phyloP scores from a whole-genome alignment of 2,113 vertebrate genomes.

The Lampris incognitus region DNA sequence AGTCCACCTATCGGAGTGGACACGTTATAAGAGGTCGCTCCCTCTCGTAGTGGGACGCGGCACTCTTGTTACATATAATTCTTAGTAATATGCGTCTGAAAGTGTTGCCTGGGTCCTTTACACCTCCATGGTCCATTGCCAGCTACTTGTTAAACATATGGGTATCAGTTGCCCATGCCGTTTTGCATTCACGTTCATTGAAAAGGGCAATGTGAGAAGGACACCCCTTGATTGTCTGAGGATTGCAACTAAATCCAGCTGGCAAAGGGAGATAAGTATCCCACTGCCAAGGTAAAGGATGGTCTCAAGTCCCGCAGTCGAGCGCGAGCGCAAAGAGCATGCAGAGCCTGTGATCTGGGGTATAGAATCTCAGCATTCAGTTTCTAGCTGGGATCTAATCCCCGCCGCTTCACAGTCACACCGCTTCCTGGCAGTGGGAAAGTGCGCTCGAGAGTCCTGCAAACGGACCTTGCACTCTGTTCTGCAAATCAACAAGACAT shows the following conservation, averaged over 20 bases:
- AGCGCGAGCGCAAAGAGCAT: slow-evolving; percentile 41
- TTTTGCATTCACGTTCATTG: slow-evolving; percentile 46
- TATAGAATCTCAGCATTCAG: slow-evolving; percentile 34
- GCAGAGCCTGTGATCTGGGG: slow-evolving; percentile 36
- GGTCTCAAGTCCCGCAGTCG: slow-evolving; percentile 13
- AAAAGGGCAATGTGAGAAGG: background rate
- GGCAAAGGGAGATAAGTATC: slow-evolving; percentile 29
- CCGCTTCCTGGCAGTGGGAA: no score
- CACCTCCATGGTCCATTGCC: background rate
- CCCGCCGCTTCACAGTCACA: no score
- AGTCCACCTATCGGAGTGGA: no score
- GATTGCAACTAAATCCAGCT: slow-evolving; percentile 70
- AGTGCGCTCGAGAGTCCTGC: no score
- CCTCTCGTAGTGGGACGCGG: no score
- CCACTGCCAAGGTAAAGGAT: slow-evolving; percentile 31
- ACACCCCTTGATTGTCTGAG: slow-evolving; percentile 57
- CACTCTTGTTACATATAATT: no score
- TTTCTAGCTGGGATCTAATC: no score
- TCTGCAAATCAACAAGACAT: no score
- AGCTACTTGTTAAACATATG: slow-evolving; percentile 8
- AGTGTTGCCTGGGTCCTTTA: background rate
- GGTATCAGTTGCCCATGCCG: slow-evolving; percentile 34
- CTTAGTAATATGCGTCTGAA: background rate
- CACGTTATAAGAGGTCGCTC: no score
- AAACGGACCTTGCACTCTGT: no score